Conservation (phyloP, 2,797 vertebrate genomes). For the Picus viridis region DNA sequence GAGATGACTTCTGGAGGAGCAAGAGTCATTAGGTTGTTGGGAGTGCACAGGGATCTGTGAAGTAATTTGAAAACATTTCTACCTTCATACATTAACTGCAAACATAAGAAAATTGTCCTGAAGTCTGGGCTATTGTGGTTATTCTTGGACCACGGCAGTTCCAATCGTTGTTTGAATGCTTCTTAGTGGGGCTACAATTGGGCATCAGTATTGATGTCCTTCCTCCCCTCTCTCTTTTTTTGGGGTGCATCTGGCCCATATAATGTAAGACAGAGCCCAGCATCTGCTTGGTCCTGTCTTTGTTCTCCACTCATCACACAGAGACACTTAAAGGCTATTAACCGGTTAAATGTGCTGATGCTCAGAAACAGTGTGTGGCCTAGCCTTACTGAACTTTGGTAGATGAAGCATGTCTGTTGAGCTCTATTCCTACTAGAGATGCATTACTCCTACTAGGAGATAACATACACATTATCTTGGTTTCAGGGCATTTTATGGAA, state of each 20-base stretch:
- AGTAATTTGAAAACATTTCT: constrained; percentile 28
- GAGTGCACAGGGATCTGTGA: not conserved
- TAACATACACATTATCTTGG: not conserved
- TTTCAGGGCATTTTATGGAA: constrained; percentile 3
- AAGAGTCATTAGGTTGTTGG: constrained; percentile 16
- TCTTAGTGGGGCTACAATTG: not conserved
- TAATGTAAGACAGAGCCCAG: not conserved
- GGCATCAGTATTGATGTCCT: not conserved
- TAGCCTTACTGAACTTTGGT: not conserved
- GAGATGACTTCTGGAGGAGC: not conserved
- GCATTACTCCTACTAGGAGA: not conserved
- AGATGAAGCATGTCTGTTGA: constrained; percentile 6
- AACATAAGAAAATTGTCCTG: not conserved
- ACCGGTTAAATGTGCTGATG: not conserved
- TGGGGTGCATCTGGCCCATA: not conserved
- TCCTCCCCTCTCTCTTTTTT: not conserved
- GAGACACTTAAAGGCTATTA: not conserved
- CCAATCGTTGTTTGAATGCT: not conserved
- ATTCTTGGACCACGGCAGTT: not conserved
- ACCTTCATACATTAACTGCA: constrained; percentile 1
- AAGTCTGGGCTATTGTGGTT: not conserved
- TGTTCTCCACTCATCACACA: accelerated
- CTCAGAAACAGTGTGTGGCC: not conserved
- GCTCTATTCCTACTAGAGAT: not conserved
- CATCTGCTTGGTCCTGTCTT: not conserved